A percentile compares a stretch with the other conserved stretches of the same genome.
phyloP scores from a whole-genome alignment of 2,797 vertebrate species.

The Pteronotus mesoamericanus region DNA sequence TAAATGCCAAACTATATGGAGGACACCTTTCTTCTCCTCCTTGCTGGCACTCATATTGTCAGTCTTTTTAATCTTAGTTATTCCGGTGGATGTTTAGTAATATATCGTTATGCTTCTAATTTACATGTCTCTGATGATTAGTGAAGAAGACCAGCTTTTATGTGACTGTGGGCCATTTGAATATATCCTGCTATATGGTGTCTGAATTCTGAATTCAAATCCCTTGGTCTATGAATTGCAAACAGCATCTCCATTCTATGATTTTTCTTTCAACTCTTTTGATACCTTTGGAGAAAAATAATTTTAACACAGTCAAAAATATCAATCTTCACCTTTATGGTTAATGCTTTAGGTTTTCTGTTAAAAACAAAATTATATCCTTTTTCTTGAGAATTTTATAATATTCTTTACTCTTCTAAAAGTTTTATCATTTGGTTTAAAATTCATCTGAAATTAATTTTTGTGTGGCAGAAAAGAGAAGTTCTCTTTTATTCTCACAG shows the following conservation, averaged over 20 bases:
- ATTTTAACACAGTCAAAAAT: neutral
- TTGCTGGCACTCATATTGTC: neutral
- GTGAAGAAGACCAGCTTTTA: neutral
- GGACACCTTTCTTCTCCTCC: neutral
- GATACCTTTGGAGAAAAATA: neutral
- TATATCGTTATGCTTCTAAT: neutral
- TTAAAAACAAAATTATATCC: neutral
- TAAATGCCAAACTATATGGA: neutral
- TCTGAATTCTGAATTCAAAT: neutral
- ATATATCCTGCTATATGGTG: neutral
- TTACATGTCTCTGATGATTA: neutral
- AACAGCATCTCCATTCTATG: neutral
- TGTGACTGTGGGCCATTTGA: neutral
- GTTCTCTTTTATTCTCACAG: neutral
- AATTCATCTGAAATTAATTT: neutral
- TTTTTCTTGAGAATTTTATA: neutral
- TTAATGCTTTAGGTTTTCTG: neutral
- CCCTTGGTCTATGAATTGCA: neutral
- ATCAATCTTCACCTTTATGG: neutral
- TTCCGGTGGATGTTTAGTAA: neutral
- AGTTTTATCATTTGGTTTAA: neutral
- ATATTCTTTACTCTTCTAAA: neutral
- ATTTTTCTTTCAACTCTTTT: neutral
- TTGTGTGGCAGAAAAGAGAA: neutral
- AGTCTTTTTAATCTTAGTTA: neutral